Evolutionary conservation across 92 coral and sea anemone genomes (phyloP), one percentile per base, ranked within the genome.

Genomic region (Actinernus sp.): DNA sequence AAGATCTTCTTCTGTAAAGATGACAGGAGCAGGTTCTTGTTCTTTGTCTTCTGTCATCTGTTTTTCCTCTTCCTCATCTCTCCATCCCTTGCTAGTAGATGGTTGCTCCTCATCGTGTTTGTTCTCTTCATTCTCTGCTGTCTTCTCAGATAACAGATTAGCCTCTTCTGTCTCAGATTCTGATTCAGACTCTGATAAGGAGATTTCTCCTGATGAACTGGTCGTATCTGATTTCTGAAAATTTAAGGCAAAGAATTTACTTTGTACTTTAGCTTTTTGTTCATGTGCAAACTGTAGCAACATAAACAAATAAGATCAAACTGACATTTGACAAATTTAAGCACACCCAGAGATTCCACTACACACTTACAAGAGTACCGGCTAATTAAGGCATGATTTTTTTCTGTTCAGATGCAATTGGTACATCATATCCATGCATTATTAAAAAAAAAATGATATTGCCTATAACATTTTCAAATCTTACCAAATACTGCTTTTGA

Each of bases 1-100:
- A 6, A 94, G 70, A 46, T 94, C 98, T 52, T 91, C 97, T 37
- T 94, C 98, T 10, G 97, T 87, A 45, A 79, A 94, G 50, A 91
- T 82, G 26, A 84, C 52, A 7, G 69, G 31, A 29, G 50, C 34
- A 31, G 56, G 46, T 11, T 44, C 61, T 18, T 39, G 74, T 9
- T 29, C 52, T 19, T 59, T 55, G 17, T 29, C 47, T 54, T 58
- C 77, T 25, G 33, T 87, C 17, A 18, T 66, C 23, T 51, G 31
- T 0, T 49, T 39, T 30, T 61, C 81, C 27, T 76, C 76, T 14
- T 64, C 70, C 25, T 82, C 65, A 14, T 78, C 87, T 22, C 73
- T 73, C 16, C 78, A 27, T 49, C 68, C 58, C 40, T 48, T 56
- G 28, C 33, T 74, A 22, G 50, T 50, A 1, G 76, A 54, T 4